phyloP scores from a whole-genome alignment of 2,888 invertebrate species.

The Phaonia tiefii region DNA sequence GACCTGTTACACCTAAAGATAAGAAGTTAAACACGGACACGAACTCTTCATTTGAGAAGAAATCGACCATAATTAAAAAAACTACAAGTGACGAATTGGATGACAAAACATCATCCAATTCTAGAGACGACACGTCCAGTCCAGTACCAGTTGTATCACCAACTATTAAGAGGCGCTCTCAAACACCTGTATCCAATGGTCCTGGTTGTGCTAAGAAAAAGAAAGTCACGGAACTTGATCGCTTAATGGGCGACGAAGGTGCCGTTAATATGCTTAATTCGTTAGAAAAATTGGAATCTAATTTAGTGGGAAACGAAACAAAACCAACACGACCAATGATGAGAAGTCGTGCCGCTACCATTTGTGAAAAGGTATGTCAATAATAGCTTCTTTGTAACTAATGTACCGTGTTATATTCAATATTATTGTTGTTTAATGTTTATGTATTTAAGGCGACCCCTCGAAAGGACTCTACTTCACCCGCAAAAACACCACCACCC shows the following conservation, averaged over 20 bases:
- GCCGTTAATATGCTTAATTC: constrained; percentile 92
- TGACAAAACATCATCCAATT: constrained; percentile 30
- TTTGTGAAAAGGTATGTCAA: constrained; percentile 72
- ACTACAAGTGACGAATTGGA: constrained; percentile 27
- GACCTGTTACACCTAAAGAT: constrained; percentile 72
- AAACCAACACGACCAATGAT: constrained; percentile 73
- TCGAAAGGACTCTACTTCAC: constrained; percentile 53
- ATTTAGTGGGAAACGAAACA: constrained; percentile 53
- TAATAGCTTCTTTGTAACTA: too few relatives aligned
- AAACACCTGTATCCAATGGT: constrained; percentile 73
- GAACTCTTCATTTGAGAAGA: constrained; percentile 32
- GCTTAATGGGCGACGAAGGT: constrained; percentile 90
- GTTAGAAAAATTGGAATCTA: constrained; percentile 82
- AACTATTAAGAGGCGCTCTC: constrained; percentile 72
- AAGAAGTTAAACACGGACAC: constrained; percentile 56
- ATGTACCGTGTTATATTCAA: too few relatives aligned
- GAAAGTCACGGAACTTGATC: constrained; percentile 87
- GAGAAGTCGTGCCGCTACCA: constrained; percentile 76
- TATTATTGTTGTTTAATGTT: too few relatives aligned
- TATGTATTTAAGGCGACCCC: too few relatives aligned
- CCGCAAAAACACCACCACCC: constrained; percentile 55
- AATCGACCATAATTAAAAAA: background rate
- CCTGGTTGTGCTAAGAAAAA: constrained; percentile 78
- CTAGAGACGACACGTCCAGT: constrained; percentile 1
- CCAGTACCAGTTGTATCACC: constrained; percentile 48